phyloP scores from a whole-genome alignment of 2,888 invertebrate genomes.

The Strigamia transsilvanica region DNA sequence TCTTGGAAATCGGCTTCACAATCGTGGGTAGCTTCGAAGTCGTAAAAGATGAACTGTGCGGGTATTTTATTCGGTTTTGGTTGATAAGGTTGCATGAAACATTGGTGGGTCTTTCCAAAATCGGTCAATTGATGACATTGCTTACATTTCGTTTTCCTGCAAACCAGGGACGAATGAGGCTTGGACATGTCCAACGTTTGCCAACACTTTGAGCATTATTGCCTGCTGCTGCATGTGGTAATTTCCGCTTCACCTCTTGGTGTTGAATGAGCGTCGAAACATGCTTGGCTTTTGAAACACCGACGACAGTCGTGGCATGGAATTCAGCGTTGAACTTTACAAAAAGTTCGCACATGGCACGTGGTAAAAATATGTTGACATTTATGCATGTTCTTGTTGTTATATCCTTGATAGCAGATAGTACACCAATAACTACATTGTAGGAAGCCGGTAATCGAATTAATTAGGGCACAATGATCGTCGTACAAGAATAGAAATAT shows the following conservation, averaged over 20 bases:
- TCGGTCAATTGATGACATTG: too few relatives aligned
- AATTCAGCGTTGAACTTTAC: neutral
- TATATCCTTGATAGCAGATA: neutral
- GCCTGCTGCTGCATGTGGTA: too few relatives aligned
- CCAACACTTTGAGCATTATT: too few relatives aligned
- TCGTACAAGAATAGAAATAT: neutral
- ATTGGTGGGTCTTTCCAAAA: too few relatives aligned
- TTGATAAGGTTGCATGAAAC: neutral
- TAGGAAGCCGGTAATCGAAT: neutral
- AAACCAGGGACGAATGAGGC: too few relatives aligned
- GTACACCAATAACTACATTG: neutral
- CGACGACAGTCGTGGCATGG: neutral
- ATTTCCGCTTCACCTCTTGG: too few relatives aligned
- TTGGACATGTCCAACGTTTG: too few relatives aligned
- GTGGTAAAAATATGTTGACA: too few relatives aligned
- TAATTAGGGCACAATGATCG: neutral
- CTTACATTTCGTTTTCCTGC: too few relatives aligned
- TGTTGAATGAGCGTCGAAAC: neutral
- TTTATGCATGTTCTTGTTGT: neutral
- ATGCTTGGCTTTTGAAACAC: neutral
- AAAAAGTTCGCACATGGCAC: neutral
- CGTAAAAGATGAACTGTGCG: neutral
- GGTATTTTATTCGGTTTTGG: too few relatives aligned
- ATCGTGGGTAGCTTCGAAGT: neutral
- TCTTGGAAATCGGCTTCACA: neutral